Conservation (phyloP, 2,797 vertebrate genomes). For the Hippopotamyrus pictus region DNA sequence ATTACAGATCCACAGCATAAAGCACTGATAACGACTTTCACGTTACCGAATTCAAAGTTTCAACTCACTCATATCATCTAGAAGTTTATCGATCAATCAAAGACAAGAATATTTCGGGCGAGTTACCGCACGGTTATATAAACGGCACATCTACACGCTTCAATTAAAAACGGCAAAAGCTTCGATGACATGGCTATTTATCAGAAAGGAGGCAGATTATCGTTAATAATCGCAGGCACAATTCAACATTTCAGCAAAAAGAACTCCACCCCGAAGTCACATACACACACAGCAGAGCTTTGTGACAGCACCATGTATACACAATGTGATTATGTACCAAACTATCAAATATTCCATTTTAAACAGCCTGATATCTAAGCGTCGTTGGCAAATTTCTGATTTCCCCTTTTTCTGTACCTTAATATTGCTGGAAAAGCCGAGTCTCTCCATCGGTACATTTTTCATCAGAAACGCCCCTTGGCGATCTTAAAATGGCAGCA, state of each 20-base stretch:
- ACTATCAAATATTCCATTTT: background rate
- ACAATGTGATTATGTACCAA: background rate
- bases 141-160: background rate
- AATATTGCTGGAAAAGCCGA: slow-evolving; percentile 4
- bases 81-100: background rate
- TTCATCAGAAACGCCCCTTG: slow-evolving; percentile 43
- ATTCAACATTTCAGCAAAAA: background rate
- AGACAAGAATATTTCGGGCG: background rate
- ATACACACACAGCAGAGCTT: background rate
- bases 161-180: background rate
- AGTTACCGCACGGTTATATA: background rate
- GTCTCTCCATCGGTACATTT: slow-evolving; percentile 29
- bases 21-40: background rate
- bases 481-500: slow-evolving; percentile 47
- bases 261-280: background rate
- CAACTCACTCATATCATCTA: background rate
- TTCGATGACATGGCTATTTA: background rate
- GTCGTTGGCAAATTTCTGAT: background rate
- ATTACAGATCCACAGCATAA: background rate
- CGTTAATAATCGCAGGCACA: background rate
- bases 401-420: background rate
- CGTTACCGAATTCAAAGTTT: background rate
- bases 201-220: background rate
- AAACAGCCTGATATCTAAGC: background rate
- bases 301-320: background rate